Base-by-base conservation (phyloP, 2,888 invertebrate species). In the Plebejus argus region DNA sequence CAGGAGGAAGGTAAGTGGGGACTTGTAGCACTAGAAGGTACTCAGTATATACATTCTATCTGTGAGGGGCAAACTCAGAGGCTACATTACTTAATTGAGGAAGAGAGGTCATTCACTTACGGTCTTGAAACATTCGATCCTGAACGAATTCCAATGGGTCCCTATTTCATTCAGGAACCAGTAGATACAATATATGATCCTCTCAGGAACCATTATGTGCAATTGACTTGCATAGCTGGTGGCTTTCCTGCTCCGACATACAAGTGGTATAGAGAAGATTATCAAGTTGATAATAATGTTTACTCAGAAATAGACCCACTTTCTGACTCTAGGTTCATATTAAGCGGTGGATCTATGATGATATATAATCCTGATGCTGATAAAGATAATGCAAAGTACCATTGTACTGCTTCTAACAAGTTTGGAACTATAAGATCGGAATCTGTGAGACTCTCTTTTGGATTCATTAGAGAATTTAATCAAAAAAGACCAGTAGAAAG, bases 211-310 rank as follows among this genome's bases (percentile, higher is more conserved):
- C 97, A 98, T 86, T 97, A 97, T 90, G 96, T 98, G 0, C 95
- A 96, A 10, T 88, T 99, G 12, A 96, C 96, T 81, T 98, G 98
- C 85, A 93, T 97, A 78, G 97, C 98, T 82, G 97, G 96, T 81
- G 99, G 98, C 0, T 98, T 96, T 88, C 99, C 99, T 5, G 96
- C 97, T 33, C 98, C 99, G 0, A 96, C 95, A 0, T 99, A 99
- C 86, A 96, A 96, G 84, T 99, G 98, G 99, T 98, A 95, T 86
- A 96, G 96, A 86, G 98, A 98, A 92, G 96, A 97, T 83, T 98
- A 97, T 87, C 95, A 97, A 83, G 97, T 97, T 81, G 97, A 98
- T 86, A 95, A 95, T 77, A 91, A 98, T 15, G 94, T 96, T 78
- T 96, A 96, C 76, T 95, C 92, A 77, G 95, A 95, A 87, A 97